These are phyloP conservation scores for Aphelenchoides besseyi DNA, from an alignment of 1,140 invertebrate species.

Conservation along the genomic window DNA sequence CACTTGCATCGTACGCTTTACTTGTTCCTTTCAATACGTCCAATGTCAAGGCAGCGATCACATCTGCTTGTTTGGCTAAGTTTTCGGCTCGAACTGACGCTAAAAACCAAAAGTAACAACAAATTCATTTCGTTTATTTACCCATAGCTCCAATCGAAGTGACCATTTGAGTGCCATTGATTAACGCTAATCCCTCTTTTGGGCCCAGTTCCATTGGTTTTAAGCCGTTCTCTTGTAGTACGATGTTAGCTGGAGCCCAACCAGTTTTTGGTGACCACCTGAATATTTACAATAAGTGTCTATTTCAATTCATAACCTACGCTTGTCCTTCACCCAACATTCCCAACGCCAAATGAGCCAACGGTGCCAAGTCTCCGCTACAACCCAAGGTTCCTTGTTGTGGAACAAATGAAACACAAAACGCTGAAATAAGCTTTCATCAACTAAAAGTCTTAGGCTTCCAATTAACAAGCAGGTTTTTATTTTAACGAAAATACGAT, in stretches of 20 bases:
- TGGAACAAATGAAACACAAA: conserved; percentile 73
- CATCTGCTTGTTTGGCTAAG: conserved; percentile 71
- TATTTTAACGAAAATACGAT: no score
- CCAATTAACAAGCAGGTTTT: no score
- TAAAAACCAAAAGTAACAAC: conserved; percentile 48
- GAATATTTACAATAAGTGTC: background rate
- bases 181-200: conserved; percentile 74
- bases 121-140: conserved; percentile 43
- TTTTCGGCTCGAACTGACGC: conserved; percentile 70
- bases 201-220: conserved; percentile 69
- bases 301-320: background rate
- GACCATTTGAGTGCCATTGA: conserved; percentile 76
- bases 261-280: conserved; percentile 75
- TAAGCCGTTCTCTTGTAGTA: conserved; percentile 69
- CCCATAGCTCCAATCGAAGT: conserved; percentile 72
- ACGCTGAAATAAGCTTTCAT: conserved; percentile 65
- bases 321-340: conserved; percentile 72
- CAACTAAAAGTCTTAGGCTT: conserved; percentile 23
- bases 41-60: conserved; percentile 72
- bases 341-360: conserved; percentile 70
- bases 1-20: conserved; percentile 72
- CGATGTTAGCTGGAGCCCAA: conserved; percentile 70
- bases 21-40: conserved; percentile 75
- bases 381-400: conserved; percentile 75
- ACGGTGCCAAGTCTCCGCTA: conserved; percentile 72